These are phyloP conservation scores for Anarsia innoxiella DNA, from an alignment of 2,888 invertebrate genomes.

Conservation along the genomic window DNA sequence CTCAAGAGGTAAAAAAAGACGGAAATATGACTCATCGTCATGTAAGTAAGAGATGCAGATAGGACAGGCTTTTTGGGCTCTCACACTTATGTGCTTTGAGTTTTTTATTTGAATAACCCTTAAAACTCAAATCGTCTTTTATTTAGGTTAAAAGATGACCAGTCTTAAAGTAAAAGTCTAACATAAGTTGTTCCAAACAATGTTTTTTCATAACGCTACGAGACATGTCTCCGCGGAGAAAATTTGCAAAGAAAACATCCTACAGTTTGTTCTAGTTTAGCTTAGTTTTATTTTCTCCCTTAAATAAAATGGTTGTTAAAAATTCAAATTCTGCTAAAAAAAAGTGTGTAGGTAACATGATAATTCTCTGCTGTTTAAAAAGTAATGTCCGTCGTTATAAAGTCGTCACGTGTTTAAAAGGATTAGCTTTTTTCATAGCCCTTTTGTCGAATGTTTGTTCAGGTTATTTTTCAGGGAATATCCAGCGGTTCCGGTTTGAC, in stretches of 20 bases:
- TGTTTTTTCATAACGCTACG: too few species aligned
- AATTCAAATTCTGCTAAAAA: too few species aligned
- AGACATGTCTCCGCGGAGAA: too few species aligned
- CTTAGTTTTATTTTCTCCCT: too few species aligned
- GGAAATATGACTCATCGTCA: slow-evolving; percentile 17
- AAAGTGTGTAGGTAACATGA: too few species aligned
- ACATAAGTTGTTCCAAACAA: too few species aligned
- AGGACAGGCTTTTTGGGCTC: slow-evolving; percentile 31
- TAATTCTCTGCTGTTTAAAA: too few species aligned
- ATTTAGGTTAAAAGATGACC: slow-evolving; percentile 1
- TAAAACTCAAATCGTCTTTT: slow-evolving; percentile 8
- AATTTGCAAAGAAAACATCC: too few species aligned
- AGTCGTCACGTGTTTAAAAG: not conserved
- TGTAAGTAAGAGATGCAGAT: slow-evolving; percentile 23
- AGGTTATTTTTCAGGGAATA: slow-evolving; percentile 11
- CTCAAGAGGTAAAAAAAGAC: slow-evolving; percentile 29
- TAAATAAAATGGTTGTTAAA: too few species aligned
- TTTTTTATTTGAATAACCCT: slow-evolving; percentile 22
- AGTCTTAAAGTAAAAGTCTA: too few species aligned
- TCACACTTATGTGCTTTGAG: too few species aligned
- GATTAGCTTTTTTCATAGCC: not conserved
- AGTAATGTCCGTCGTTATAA: not conserved
- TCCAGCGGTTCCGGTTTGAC: slow-evolving; percentile 17
- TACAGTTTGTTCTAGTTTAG: too few species aligned
- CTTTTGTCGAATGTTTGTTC: slow-evolving; percentile 1